Conservation (phyloP, 2,113 vertebrate species). For the Epinephelus moara region DNA sequence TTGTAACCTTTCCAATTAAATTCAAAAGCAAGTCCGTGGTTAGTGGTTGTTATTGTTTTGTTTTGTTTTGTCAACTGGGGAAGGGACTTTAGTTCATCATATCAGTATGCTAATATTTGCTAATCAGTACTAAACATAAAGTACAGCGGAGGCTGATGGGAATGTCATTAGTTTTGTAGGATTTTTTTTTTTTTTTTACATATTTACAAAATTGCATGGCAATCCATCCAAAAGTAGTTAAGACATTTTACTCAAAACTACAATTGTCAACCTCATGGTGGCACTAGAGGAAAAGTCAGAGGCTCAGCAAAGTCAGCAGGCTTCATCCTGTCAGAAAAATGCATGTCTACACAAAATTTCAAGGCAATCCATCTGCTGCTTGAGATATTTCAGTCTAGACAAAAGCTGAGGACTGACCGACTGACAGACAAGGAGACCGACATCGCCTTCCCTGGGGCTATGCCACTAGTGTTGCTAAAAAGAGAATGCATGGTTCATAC, state of each 20-base stretch:
- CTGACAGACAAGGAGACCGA: conserved; percentile 1
- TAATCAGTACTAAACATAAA: not conserved
- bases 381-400: not conserved
- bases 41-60: too few relatives aligned
- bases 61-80: too few relatives aligned
- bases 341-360: not conserved
- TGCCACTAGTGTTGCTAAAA: not conserved
- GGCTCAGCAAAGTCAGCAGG: not conserved
- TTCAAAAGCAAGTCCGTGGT: too few relatives aligned
- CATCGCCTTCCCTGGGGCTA: not conserved
- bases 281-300: not conserved
- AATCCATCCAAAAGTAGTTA: not conserved
- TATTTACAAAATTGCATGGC: not conserved
- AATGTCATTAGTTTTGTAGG: not conserved
- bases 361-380: not conserved
- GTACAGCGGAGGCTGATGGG: not conserved
- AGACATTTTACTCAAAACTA: not conserved
- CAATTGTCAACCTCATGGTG: not conserved
- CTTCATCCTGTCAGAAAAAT: not conserved
- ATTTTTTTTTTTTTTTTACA: not conserved
- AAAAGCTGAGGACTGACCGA: not conserved
- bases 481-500: not conserved
- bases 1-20: too few relatives aligned
- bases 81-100: not conserved
- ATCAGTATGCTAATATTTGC: not conserved